Evolutionary conservation across 2,113 vertebrate genomes (phyloP), one percentile per base, ranked within the genome.

Genomic region (Coturnix japonica): DNA sequence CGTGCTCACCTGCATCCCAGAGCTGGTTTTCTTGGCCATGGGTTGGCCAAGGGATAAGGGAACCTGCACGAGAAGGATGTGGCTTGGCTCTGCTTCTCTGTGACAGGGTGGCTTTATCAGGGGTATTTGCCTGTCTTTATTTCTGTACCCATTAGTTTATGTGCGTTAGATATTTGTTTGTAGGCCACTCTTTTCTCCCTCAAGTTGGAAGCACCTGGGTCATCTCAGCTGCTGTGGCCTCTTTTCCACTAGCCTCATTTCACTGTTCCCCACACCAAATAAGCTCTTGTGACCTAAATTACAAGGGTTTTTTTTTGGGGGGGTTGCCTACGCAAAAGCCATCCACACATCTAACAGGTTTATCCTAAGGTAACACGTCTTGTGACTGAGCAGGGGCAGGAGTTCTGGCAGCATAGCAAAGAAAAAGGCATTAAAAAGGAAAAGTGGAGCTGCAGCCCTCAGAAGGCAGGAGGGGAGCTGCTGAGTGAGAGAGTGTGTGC

Each of bases 311-410:
- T n/a, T 66, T n/a, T 31, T 26, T 23, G 6, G 22, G 47, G 46
- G 11, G 1, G 21, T 43, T 1, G 0, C n/a, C 9, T 28, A n/a
- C 2, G 3, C 41, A 80, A 51, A 86, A 70, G 15, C 20, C 41
- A 35, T 22, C 23, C 39, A 67, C 2, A 0, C 22, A 44, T 30
- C 51, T 51, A 43, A 44, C 43, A 44, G 18, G 7, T 44, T 70
- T 75, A 31, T 75, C 31, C 28, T 49, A 33, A 49, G 47, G 28
- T 33, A 25, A 49, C 16, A 56, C 19, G 16, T 63, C 79, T 69
- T 44, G 54, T 51, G 56, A 39, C 10, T 33, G 31, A 7, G 33
- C 4, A 22, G 37, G 7, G 20, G 9, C 12, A 49, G 31, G 44
- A 30, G 63, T 86, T 70, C 44, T 44, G 56, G 51, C 22, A 70